Evolutionary conservation across 2,888 invertebrate genomes (phyloP).

Genomic region (Macrosoma leucophasiata): DNA sequence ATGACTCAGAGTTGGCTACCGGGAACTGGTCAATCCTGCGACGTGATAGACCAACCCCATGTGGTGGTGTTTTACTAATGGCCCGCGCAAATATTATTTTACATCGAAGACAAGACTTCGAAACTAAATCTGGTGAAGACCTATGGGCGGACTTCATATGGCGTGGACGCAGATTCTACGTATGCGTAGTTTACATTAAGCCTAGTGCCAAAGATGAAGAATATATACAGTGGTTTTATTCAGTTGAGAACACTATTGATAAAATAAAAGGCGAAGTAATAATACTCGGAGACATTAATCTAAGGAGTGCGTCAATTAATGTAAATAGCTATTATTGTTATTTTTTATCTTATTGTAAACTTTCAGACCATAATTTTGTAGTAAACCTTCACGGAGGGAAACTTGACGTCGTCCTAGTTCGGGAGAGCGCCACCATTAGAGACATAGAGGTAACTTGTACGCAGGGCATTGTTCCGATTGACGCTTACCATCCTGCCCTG

Average conservation of each 20-base stretch:
- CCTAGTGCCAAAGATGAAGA: constrained; percentile 14
- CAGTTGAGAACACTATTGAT: constrained; percentile 12
- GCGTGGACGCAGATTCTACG: constrained; percentile 2
- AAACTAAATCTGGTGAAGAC: constrained; percentile 18
- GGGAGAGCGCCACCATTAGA: constrained; percentile 11
- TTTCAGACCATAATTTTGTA: constrained; percentile 11
- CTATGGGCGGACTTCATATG: constrained; percentile 15
- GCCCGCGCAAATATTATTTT: constrained; percentile 11
- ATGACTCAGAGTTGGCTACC: constrained; percentile 10
- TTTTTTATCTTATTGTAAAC: constrained; percentile 11
- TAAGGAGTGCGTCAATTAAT: constrained; percentile 9
- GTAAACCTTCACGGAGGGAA: constrained; percentile 7
- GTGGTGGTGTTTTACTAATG: constrained; percentile 15
- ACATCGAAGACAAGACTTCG: constrained; percentile 10
- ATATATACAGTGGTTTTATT: constrained; percentile 14
- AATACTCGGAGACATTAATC: constrained; percentile 14
- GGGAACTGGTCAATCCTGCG: constrained; percentile 17
- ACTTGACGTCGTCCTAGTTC: constrained; percentile 13
- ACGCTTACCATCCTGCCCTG: too few species aligned
- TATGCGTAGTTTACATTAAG: constrained; percentile 20
- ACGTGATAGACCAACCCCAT: constrained; percentile 12
- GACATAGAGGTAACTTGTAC: too few species aligned
- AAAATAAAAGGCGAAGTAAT: constrained; percentile 9
- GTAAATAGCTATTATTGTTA: constrained; percentile 12
- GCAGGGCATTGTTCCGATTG: too few species aligned